Evolutionary conservation across 2,113 vertebrate species (phyloP), one percentile per base, ranked within the genome.

Genomic region (Amazona vittata): DNA sequence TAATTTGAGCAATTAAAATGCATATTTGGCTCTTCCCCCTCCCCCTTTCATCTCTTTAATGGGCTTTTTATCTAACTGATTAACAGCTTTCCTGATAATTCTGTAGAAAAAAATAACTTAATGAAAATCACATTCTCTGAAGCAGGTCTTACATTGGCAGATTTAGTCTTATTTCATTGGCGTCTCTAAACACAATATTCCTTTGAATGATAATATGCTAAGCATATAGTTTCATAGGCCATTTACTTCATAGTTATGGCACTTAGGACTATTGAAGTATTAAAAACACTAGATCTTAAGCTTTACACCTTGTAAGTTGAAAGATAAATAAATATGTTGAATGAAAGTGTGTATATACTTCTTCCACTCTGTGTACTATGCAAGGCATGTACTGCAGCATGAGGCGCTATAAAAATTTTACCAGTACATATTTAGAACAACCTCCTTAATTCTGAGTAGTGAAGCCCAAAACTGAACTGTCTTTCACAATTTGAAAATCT

Each of bases 211-310:
- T 37, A 37, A 37, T 80, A 93, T 89, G 73, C 31, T 93, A 92
- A 80, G 92, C 53, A 46, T 76, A 92, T 93, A 1, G 0, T 96
- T 97, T 92, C 87, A 89, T 77, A 90, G 73, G 11, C 85, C 76
- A 92, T 97, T 97, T 97, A 89, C 87, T 96, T 97, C 94, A 96
- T 65, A 94, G 89, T 90, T 95, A 93, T 75, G 63, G 94, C 87
- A 95, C 84, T 95, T 80, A 96, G 83, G 63, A 86, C 57, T 94
- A 53, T 1, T 89, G 89, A 73, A 91, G 73, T 91, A 94, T 90
- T 90, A 83, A 95, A 96, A 90, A 50, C 60, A 90, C 26, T 71
- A 77, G 43, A 71, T 86, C 39, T 92, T 94, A 49, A 93, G 81
- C 33, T 89, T 93, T 90, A 82, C 44, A 15, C 53, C 39, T 37